phyloP scores from a whole-genome alignment of 1,140 invertebrate species.

The Pachypeltis micranthus region DNA sequence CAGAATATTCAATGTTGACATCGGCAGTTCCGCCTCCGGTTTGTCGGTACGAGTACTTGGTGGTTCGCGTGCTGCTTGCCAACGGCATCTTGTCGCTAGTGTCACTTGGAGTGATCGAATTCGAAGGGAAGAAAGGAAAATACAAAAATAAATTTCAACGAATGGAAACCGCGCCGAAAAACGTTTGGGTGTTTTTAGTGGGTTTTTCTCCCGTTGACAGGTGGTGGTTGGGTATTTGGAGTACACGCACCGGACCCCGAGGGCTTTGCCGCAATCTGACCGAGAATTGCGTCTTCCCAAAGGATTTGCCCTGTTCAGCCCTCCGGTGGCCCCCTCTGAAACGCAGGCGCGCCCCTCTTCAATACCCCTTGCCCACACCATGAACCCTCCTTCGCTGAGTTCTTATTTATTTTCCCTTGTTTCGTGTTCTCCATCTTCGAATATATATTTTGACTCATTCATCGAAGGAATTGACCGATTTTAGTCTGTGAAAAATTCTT shows the following conservation, averaged over 20 bases:
- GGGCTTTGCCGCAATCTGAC: conserved; percentile 1
- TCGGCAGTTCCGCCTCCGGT: conserved; percentile 63
- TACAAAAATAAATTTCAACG: too few relatives aligned
- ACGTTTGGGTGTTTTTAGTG: too few relatives aligned
- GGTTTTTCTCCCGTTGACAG: conserved; percentile 2
- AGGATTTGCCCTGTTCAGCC: neutral
- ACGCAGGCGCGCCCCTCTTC: neutral
- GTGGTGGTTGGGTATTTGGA: too few relatives aligned
- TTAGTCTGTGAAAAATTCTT: too few relatives aligned
- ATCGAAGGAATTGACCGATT: too few relatives aligned
- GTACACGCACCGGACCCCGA: conserved; percentile 5
- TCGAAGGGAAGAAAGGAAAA: neutral
- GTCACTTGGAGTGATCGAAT: neutral
- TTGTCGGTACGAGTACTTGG: conserved; percentile 80
- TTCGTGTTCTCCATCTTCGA: too few relatives aligned
- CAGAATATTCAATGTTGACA: conserved; percentile 85
- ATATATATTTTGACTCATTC: too few relatives aligned
- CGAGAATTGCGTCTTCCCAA: neutral
- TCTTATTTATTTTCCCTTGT: too few relatives aligned
- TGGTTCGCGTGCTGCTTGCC: conserved; percentile 44
- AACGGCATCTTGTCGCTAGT: conserved; percentile 15
- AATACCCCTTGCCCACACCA: too few relatives aligned
- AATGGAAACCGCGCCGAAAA: neutral
- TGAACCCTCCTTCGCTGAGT: too few relatives aligned
- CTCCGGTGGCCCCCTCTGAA: neutral